Percentiles rank a stretch among this genome's conserved stretches.
Evolutionary conservation across 2,113 vertebrate genomes (phyloP).

Genomic region (Eurypyga helias): DNA sequence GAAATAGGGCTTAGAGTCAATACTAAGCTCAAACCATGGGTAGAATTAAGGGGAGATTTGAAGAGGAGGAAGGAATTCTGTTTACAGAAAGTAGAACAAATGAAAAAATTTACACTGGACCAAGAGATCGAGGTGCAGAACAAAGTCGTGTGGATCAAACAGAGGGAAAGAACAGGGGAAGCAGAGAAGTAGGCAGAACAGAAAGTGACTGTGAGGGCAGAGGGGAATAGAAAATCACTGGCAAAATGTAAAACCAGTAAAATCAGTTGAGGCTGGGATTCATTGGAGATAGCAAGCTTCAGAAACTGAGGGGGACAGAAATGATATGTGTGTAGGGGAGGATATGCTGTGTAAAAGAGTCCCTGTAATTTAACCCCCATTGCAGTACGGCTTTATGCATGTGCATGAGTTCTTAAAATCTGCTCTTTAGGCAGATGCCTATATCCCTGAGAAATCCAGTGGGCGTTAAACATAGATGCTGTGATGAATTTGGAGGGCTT

Average conservation of each 20-base stretch:
- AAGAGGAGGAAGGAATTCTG: neutral
- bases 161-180: neutral
- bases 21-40: neutral
- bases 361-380: neutral
- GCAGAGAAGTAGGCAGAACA: neutral
- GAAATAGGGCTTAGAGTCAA: neutral
- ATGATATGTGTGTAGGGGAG: neutral
- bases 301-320: constrained; percentile 2
- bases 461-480: neutral
- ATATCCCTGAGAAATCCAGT: neutral
- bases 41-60: neutral
- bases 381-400: neutral
- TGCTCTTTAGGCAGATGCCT: neutral
- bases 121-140: neutral
- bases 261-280: neutral
- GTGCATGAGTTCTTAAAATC: neutral
- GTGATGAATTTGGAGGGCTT: neutral
- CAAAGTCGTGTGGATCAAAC: neutral
- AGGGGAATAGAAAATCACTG: neutral
- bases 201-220: neutral
- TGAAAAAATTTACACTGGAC: neutral
- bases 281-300: neutral
- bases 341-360: neutral
- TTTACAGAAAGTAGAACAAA: neutral
- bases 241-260: neutral